phyloP scores from a whole-genome alignment of 2,888 invertebrate genomes.

The Parochlus steinenii region DNA sequence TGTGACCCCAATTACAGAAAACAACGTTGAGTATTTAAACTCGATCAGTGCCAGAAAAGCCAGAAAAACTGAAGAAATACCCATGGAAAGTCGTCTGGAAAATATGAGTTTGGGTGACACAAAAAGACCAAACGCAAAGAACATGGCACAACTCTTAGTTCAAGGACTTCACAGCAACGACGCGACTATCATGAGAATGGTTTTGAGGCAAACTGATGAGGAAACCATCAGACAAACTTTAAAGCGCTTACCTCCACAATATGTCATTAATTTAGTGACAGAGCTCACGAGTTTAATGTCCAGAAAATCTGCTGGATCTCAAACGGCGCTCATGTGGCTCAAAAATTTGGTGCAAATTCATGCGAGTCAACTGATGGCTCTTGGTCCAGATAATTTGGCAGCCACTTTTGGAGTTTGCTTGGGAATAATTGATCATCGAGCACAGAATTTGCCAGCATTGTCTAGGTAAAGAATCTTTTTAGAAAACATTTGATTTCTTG shows the following conservation, averaged over 20 bases:
- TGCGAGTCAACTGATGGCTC: constrained; percentile 27
- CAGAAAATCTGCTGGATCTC: constrained; percentile 41
- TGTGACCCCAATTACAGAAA: constrained; percentile 21
- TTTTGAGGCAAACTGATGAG: constrained; percentile 48
- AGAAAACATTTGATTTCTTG: no score
- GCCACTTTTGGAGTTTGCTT: constrained; percentile 26
- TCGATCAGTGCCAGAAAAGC: constrained; percentile 20
- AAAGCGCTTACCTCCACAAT: constrained; percentile 55
- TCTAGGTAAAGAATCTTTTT: constrained; percentile 28
- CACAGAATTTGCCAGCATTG: constrained; percentile 24
- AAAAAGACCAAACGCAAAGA: constrained; percentile 43
- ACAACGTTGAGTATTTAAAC: constrained; percentile 23
- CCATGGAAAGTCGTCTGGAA: constrained; percentile 68
- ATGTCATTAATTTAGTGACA: constrained; percentile 51
- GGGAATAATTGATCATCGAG: constrained; percentile 28
- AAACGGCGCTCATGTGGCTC: constrained; percentile 24
- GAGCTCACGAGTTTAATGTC: constrained; percentile 53
- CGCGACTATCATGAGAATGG: constrained; percentile 49
- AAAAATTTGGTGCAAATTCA: constrained; percentile 24
- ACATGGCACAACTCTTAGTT: constrained; percentile 61
- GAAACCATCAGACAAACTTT: constrained; percentile 57
- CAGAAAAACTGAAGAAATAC: constrained; percentile 27
- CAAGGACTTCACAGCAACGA: constrained; percentile 81
- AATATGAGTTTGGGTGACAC: constrained; percentile 48
- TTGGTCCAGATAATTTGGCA: constrained; percentile 24